These are phyloP conservation scores for Automeris io DNA, from an alignment of 2,888 invertebrate genomes.

Conservation along the genomic window DNA sequence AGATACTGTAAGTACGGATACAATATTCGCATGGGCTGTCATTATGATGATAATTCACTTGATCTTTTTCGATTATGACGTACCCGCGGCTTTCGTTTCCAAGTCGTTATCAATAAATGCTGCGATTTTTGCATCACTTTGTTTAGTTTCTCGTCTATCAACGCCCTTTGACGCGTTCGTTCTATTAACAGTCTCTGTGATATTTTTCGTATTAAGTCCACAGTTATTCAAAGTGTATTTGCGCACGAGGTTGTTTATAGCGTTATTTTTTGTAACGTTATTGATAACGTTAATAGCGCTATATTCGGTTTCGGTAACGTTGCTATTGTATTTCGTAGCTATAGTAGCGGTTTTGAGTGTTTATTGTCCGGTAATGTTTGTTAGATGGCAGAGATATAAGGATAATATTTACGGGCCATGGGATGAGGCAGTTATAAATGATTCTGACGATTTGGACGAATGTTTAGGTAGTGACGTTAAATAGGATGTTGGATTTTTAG, in stretches of 20 bases:
- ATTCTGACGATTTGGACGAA: constrained; percentile 73
- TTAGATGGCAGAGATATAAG: constrained; percentile 86
- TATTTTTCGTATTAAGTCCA: constrained; percentile 93
- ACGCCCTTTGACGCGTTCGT: constrained; percentile 93
- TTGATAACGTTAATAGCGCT: constrained; percentile 69
- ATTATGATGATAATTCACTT: constrained; percentile 92
- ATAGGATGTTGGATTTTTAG: too few species aligned
- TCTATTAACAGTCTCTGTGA: constrained; percentile 90
- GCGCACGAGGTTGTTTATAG: constrained; percentile 71
- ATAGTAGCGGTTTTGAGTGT: constrained; percentile 81
- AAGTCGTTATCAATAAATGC: constrained; percentile 95
- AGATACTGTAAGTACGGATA: constrained; percentile 97
- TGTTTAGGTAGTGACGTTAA: constrained; percentile 20
- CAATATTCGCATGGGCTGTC: constrained; percentile 95
- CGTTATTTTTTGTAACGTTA: constrained; percentile 69
- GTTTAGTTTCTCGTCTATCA: constrained; percentile 93
- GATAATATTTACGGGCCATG: constrained; percentile 98
- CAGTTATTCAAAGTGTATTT: constrained; percentile 82
- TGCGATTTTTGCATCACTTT: constrained; percentile 96
- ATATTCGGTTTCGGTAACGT: constrained; percentile 73
- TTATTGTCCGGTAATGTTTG: constrained; percentile 86
- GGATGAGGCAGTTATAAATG: constrained; percentile 93
- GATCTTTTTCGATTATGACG: constrained; percentile 94
- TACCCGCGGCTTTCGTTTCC: constrained; percentile 91
- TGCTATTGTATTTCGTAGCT: constrained; percentile 78